Conservation (phyloP, 2,113 vertebrate genomes). For the Neolamprologus ventralis region DNA sequence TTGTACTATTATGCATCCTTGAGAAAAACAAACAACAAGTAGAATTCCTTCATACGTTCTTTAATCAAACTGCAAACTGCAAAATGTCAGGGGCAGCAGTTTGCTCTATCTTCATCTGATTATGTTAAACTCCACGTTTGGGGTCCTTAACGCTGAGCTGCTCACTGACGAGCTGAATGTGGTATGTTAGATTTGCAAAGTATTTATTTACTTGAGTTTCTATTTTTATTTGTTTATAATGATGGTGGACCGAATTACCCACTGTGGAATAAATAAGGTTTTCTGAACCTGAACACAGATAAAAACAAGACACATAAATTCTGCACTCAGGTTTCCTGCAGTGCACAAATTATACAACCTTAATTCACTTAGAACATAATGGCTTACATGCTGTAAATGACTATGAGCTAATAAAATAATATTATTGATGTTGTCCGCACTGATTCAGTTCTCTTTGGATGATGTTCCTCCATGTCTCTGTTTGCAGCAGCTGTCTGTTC, state of each 20-base stretch:
- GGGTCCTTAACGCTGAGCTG: not conserved
- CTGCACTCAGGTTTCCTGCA: not conserved
- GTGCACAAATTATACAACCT: not conserved
- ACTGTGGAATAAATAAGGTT: not conserved
- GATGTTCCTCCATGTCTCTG: not conserved
- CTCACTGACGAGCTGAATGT: not conserved
- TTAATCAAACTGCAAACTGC: not conserved
- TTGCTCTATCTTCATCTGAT: not conserved
- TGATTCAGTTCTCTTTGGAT: not conserved
- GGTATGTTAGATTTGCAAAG: not conserved
- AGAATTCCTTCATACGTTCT: not conserved
- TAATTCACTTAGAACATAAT: not conserved
- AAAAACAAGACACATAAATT: not conserved
- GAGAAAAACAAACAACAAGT: not conserved
- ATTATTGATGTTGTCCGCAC: not conserved
- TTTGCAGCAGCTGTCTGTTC: conserved; percentile 2
- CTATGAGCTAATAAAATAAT: not conserved
- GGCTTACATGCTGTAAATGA: not conserved
- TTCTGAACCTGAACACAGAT: not conserved
- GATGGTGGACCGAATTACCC: not conserved
- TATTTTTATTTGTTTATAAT: not conserved
- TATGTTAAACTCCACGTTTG: not conserved
- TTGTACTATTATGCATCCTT: not conserved
- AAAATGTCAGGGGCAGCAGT: not conserved
- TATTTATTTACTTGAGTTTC: not conserved